Evolutionary conservation across 2,797 vertebrate species (phyloP).

Genomic region (Malacoctenus gilli): DNA sequence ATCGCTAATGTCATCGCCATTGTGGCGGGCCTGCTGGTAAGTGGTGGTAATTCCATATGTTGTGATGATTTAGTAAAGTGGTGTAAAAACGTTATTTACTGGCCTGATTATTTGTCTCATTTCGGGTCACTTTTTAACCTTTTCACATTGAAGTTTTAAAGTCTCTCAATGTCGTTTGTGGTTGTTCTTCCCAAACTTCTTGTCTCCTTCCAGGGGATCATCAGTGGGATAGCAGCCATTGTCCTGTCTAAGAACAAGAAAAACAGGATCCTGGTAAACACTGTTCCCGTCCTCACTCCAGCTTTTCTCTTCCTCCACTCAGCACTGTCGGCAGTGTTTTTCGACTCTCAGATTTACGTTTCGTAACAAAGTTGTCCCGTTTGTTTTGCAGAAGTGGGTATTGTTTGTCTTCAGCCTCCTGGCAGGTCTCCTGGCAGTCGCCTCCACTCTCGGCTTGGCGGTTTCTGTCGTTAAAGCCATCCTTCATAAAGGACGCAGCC

Average conservation of each 20-base stretch:
- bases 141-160: too few species aligned
- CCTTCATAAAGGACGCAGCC: constrained; percentile 68
- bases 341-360: too few species aligned
- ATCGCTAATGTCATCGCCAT: constrained; percentile 84
- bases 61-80: too few species aligned
- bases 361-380: too few species aligned
- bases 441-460: constrained; percentile 79
- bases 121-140: too few species aligned
- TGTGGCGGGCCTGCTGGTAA: constrained; percentile 86
- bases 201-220: constrained; percentile 71
- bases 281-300: background rate
- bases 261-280: constrained; percentile 81
- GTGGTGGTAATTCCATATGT: background rate
- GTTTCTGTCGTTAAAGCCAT: constrained; percentile 82
- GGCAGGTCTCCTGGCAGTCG: constrained; percentile 80
- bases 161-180: too few species aligned
- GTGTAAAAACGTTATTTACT: too few species aligned
- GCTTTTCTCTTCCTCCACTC: constrained; percentile 11
- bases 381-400: constrained; percentile 81
- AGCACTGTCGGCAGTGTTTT: background rate
- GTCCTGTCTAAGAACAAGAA: constrained; percentile 87
- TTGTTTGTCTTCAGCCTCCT: constrained; percentile 82
- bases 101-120: too few species aligned
- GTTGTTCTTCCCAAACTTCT: background rate
- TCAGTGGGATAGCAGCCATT: constrained; percentile 84